Evolutionary conservation across 2,888 invertebrate species (phyloP).

Genomic region (Eumacrocentrus americanus): DNA sequence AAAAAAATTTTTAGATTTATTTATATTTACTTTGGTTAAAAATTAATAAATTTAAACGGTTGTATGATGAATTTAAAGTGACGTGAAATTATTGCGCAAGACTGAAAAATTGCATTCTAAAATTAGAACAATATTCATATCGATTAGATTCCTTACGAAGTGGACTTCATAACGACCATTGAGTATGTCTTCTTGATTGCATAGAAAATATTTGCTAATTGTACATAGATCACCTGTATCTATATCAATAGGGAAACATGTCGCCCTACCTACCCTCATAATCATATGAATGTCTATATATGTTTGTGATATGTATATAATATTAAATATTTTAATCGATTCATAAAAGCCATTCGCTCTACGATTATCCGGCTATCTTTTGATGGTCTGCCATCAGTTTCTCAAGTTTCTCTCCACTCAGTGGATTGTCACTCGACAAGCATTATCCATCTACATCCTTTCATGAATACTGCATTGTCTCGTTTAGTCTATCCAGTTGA

Average conservation of each 20-base stretch:
- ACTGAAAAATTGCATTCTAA: not conserved
- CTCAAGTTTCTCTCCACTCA: not conserved
- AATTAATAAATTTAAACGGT: not conserved
- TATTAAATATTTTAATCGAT: not conserved
- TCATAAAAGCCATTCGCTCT: not conserved
- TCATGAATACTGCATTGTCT: not conserved
- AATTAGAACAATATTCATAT: constrained; percentile 13
- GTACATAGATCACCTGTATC: not conserved
- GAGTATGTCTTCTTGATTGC: not conserved
- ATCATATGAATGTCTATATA: not conserved
- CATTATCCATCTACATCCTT: not conserved
- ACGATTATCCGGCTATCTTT: not conserved
- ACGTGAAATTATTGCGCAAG: not conserved
- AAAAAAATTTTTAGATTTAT: not conserved
- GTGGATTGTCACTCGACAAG: not conserved
- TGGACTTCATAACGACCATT: not conserved
- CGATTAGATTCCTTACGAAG: constrained; percentile 6
- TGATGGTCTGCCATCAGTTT: not conserved
- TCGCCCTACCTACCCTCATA: constrained; percentile 4
- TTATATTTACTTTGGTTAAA: no score
- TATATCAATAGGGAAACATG: not conserved
- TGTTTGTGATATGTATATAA: not conserved
- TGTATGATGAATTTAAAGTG: not conserved
- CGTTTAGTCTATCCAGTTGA: not conserved
- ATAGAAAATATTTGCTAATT: constrained; percentile 18